These are phyloP conservation scores for Oegoconia quadripuncta DNA, from an alignment of 2,888 invertebrate species.

Conservation along the genomic window DNA sequence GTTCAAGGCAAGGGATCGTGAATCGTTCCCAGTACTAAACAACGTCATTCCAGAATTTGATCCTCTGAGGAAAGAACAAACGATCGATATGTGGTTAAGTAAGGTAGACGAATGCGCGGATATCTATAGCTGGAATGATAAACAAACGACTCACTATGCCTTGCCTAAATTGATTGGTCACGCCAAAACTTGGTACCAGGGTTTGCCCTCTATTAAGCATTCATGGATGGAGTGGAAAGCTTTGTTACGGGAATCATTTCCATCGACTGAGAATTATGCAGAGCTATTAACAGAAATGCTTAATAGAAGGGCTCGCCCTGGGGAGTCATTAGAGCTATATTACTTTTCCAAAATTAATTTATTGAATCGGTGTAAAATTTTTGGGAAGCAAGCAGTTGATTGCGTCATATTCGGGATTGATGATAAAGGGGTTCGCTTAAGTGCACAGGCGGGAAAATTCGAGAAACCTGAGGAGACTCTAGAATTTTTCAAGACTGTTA, in stretches of 20 bases:
- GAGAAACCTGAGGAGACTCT: neutral
- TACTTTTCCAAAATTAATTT: slow-evolving; percentile 22
- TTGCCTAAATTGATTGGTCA: slow-evolving; percentile 21
- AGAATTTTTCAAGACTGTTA: neutral
- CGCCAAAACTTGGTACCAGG: too few species aligned
- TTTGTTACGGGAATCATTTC: slow-evolving; percentile 20
- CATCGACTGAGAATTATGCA: slow-evolving; percentile 20
- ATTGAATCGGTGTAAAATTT: slow-evolving; percentile 15
- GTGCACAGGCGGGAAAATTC: neutral
- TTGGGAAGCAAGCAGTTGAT: too few species aligned
- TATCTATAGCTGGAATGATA: slow-evolving; percentile 21
- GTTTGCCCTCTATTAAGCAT: slow-evolving; percentile 15
- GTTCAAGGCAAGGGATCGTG: neutral
- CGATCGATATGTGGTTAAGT: slow-evolving; percentile 18
- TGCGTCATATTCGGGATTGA: slow-evolving; percentile 1
- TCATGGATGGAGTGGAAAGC: slow-evolving; percentile 23
- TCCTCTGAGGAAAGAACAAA: slow-evolving; percentile 17
- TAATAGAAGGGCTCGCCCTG: slow-evolving; percentile 10
- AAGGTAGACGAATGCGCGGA: slow-evolving; percentile 24
- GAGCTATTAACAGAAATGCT: slow-evolving; percentile 24
- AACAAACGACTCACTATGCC: slow-evolving; percentile 23
- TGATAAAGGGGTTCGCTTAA: neutral
- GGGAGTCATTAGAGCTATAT: slow-evolving; percentile 19
- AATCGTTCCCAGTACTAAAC: neutral
- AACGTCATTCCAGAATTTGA: slow-evolving; percentile 23